Conservation (phyloP, 2,888 invertebrate species). For the Melolontha melolontha region DNA sequence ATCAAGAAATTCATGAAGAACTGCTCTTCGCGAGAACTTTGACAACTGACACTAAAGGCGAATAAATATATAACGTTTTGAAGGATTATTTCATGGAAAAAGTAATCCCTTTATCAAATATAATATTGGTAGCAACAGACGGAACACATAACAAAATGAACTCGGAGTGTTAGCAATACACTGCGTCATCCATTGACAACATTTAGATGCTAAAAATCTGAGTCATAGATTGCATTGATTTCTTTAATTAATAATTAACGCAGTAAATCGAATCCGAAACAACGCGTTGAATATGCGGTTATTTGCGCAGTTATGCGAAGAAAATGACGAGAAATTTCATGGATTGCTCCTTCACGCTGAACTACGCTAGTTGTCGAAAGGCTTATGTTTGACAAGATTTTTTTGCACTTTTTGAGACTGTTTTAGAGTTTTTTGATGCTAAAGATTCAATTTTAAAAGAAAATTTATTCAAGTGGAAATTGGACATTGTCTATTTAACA, state of each 20-base stretch:
- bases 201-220: constrained; percentile 48
- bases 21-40: too few species aligned
- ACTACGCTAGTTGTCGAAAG: constrained; percentile 52
- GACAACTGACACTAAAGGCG: too few species aligned
- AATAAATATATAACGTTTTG: too few species aligned
- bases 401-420: too few species aligned
- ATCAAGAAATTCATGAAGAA: too few species aligned
- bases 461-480: too few species aligned
- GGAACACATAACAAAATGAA: constrained; percentile 51
- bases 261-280: constrained; percentile 49
- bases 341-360: constrained; percentile 49
- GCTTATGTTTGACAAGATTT: too few species aligned
- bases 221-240: constrained; percentile 43
- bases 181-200: constrained; percentile 50
- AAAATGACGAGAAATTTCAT: constrained; percentile 53
- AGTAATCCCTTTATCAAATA: constrained; percentile 5
- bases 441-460: constrained; percentile 30
- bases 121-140: constrained; percentile 22
- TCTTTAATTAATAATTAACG: constrained; percentile 47
- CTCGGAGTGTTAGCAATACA: constrained; percentile 51
- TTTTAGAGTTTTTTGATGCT: constrained; percentile 7
- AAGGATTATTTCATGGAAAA: too few species aligned
- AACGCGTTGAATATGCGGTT: constrained; percentile 50
- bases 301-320: constrained; percentile 53
- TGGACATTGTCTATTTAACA: constrained; percentile 17